Evolutionary conservation across 1,140 invertebrate species (phyloP).

Genomic region (Drosophila busckii): DNA sequence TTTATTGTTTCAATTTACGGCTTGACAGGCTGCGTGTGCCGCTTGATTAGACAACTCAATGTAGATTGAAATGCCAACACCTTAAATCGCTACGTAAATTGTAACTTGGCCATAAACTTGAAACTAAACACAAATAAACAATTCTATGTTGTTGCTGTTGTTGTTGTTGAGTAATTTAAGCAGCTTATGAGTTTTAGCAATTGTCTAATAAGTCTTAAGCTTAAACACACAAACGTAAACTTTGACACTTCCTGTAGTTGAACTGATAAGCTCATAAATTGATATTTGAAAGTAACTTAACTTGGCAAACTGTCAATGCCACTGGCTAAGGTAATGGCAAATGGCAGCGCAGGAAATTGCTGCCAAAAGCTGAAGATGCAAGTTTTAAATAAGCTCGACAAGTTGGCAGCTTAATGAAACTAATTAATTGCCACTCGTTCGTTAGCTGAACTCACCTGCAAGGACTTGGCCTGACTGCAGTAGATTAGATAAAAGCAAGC

Average conservation of each 20-base stretch:
- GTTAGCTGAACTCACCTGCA: conserved; percentile 46
- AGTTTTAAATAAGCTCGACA: neutral
- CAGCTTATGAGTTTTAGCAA: too few species aligned
- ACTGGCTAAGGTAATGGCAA: conserved; percentile 5
- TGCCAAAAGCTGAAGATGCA: conserved; percentile 3
- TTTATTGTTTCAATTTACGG: conserved; percentile 76
- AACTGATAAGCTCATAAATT: too few species aligned
- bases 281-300: neutral
- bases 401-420: conserved; percentile 49
- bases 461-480: conserved; percentile 49
- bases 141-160: too few species aligned
- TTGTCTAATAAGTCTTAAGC: too few species aligned
- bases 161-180: too few species aligned
- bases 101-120: conserved; percentile 37
- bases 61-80: conserved; percentile 73
- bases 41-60: conserved; percentile 75
- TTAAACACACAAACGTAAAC: too few species aligned
- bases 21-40: conserved; percentile 51
- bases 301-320: neutral
- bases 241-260: too few species aligned
- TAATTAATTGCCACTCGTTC: conserved; percentile 61
- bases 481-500: conserved; percentile 58
- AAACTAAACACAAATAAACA: too few species aligned
- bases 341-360: conserved; percentile 32
- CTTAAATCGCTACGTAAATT: conserved; percentile 64